Evolutionary conservation across 2,888 invertebrate species (phyloP).

Genomic region (Morpho deidamia): DNA sequence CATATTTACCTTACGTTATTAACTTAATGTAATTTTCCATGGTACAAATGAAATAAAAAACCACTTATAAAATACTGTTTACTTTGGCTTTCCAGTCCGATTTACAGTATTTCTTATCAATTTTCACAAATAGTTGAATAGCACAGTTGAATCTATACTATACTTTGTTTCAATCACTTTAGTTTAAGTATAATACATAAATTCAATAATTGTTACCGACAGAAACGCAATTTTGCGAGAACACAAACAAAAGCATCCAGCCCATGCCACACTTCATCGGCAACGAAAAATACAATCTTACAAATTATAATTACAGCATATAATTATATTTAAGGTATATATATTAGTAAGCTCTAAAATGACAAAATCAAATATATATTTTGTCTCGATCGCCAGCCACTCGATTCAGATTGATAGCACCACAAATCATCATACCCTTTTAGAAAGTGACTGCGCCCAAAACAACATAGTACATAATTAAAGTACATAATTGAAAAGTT

Average conservation of each 20-base stretch:
- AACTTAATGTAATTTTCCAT: background rate
- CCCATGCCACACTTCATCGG: constrained; percentile 39
- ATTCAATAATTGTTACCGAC: constrained; percentile 46
- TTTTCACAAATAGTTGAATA: constrained; percentile 68
- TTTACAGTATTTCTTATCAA: constrained; percentile 70
- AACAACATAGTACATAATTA: constrained; percentile 22
- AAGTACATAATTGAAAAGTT: constrained; percentile 23
- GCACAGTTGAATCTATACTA: constrained; percentile 66
- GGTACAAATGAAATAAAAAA: constrained; percentile 32
- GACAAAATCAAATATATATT: constrained; percentile 68
- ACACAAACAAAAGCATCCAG: constrained; percentile 35
- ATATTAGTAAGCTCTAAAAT: constrained; percentile 77
- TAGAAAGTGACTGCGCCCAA: constrained; percentile 42
- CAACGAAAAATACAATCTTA: constrained; percentile 59
- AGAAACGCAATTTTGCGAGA: constrained; percentile 37
- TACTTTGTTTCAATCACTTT: constrained; percentile 57
- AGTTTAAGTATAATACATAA: constrained; percentile 60
- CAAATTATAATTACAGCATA: constrained; percentile 72
- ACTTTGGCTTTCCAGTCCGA: constrained; percentile 77
- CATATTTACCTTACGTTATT: too few relatives aligned
- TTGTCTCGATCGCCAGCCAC: constrained; percentile 61
- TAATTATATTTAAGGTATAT: constrained; percentile 65
- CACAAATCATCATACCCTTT: constrained; percentile 55
- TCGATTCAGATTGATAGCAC: constrained; percentile 67
- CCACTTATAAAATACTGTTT: constrained; percentile 73